These are phyloP conservation scores for Heloderma charlesbogerti DNA, from an alignment of 2,113 vertebrate genomes.

Conservation along the genomic window DNA sequence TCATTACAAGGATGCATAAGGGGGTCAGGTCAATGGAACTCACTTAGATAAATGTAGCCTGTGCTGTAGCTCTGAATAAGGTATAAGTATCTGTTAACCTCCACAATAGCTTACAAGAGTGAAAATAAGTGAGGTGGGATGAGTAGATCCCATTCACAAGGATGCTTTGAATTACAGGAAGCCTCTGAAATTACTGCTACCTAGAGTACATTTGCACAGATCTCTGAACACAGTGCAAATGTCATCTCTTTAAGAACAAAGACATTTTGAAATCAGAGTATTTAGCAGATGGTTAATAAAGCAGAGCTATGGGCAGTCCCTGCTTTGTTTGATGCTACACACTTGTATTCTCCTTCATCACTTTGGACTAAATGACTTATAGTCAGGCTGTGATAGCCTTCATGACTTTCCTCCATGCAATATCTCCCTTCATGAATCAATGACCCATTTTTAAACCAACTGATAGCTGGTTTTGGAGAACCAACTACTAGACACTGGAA, in stretches of 20 bases:
- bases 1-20: slow-evolving; percentile 50
- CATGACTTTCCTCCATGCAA: slow-evolving; percentile 85
- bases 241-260: slow-evolving; percentile 32
- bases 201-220: slow-evolving; percentile 33
- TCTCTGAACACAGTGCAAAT: slow-evolving; percentile 36
- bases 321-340: slow-evolving; percentile 85
- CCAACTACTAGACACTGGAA: slow-evolving; percentile 92
- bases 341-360: slow-evolving; percentile 92
- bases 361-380: slow-evolving; percentile 82
- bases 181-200: slow-evolving; percentile 58
- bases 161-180: slow-evolving; percentile 59
- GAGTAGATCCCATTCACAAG: slow-evolving; percentile 47
- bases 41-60: slow-evolving; percentile 24
- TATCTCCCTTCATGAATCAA: slow-evolving; percentile 83
- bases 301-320: slow-evolving; percentile 86
- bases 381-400: slow-evolving; percentile 87
- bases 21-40: slow-evolving; percentile 14
- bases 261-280: slow-evolving; percentile 30
- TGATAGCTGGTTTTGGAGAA: slow-evolving; percentile 82
- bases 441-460: slow-evolving; percentile 90
- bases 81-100: slow-evolving; percentile 37
- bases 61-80: slow-evolving; percentile 47
- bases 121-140: slow-evolving; percentile 7
- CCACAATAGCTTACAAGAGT: slow-evolving; percentile 47
- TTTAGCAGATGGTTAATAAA: slow-evolving; percentile 83